Evolutionary conservation across 2,888 invertebrate genomes (phyloP), one percentile per base, ranked within the genome.

Genomic region (Pycnomerus fuliginosus): DNA sequence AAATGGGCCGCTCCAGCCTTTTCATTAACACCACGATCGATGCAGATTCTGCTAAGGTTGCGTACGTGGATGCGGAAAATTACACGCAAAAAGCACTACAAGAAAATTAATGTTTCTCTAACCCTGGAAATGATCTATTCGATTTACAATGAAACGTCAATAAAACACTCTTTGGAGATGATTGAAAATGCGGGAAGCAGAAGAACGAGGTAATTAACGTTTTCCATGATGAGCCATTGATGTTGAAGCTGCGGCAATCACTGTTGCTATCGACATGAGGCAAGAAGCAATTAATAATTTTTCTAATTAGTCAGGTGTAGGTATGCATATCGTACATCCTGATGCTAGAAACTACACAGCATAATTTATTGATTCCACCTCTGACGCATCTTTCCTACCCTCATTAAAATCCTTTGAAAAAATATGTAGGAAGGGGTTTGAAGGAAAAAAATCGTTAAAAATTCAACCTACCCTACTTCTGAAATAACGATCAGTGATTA

Each of bases 41-140:
- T 43, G 36, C 43, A 43, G 43, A 43, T 43, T 25, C 43, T 36
- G 25, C 4, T 25, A 43, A 43, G 30, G 43, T 43, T 43, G 36
- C 36, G 43, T 43, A 43, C 43, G 43, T 43, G 43, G 43, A 43
- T 43, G 43, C 36, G 43, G 43, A 36, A 43, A 43, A 43, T 43
- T 43, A 31, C 36, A 43, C 43, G 30, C 43, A 43, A 43, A 43
- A 43, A 43, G 36, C 42, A 22, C 28, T 27, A 33, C 12, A n/a
- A n/a, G n/a, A n/a, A n/a, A n/a, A n/a, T n/a, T n/a, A n/a, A n/a
- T n/a, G n/a, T 8, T 8, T 20, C 20, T 8, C 20, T 8, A 8
- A 20, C 8, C 20, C 20, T 8, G 20, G 20, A 20, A n/a, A n/a
- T n/a, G n/a, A n/a, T n/a, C n/a, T n/a, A n/a, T n/a, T n/a, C n/a